Base-by-base conservation (phyloP, 1,140 invertebrate genomes). In the Helicoverpa armigera region DNA sequence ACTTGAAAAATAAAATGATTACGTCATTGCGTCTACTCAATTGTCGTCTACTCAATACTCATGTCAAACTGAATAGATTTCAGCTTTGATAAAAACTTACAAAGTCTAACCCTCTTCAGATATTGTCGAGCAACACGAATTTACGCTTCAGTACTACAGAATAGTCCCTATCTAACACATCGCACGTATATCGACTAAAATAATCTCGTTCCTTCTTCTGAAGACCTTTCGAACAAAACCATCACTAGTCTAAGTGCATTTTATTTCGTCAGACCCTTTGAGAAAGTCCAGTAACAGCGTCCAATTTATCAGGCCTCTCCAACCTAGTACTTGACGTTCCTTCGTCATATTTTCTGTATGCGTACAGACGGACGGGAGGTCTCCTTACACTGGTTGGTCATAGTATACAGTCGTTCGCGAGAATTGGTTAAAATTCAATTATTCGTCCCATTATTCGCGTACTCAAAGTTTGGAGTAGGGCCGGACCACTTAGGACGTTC, bases 391-490 rank as follows among this genome's bases (percentile, higher is more conserved):
- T 84, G 81, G 86, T 56, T 53, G 43, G 43, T 63, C 43, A 11
- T 75, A 81, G 82, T 87, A 80, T n/a, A 87, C 78, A 85, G 81
- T 69, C 58, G 83, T 86, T 81, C 74, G 84, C 72, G 83, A 83
- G 84, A 88, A 88, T 85, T 85, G 87, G 83, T 88, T 86, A 86
- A 88, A 90, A 90, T 90, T 89, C 87, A 85, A 89, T 89, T 90
- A 90, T 86, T 87, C 79, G 82, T 73, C 79, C 85, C 87, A 89
- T 87, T 90, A 88, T 88, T 88, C 82, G 65, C 50, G 79, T 69
- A 72, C 82, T 86, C 80, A 61, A 84, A 88, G 85, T 87, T 90
- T 87, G 67, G 65, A 88, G 83, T 83, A 80, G 80, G 79, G 65
- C 63, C 65, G 69, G 61, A 82, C 82, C 81, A 86, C 83, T 88